Evolutionary conservation across 2,797 vertebrate genomes (phyloP).

Genomic region (Rhabdomys pumilio): DNA sequence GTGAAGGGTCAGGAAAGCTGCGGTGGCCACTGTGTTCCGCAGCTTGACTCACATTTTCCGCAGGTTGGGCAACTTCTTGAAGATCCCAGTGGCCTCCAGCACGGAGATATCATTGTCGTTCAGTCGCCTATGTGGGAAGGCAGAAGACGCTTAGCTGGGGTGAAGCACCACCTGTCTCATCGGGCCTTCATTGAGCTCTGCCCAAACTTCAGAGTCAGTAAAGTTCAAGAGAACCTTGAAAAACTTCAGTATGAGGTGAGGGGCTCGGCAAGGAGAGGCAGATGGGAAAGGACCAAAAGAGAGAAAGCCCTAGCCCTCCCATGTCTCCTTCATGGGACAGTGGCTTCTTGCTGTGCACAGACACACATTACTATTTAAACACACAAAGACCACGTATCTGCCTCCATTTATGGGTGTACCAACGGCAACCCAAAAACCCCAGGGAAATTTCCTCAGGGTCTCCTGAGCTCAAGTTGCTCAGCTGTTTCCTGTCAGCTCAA

Average conservation of each 20-base stretch:
- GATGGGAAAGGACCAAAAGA: background rate
- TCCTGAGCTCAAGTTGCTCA: background rate
- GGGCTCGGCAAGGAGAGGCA: accelerated
- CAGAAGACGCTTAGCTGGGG: background rate
- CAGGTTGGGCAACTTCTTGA: conserved; percentile 97
- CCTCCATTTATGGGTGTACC: background rate
- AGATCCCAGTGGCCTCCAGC: conserved; percentile 94
- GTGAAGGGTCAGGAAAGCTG: background rate
- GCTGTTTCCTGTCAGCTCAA: background rate
- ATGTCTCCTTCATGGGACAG: too few species aligned
- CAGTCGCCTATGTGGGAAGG: conserved; percentile 90
- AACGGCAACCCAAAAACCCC: background rate
- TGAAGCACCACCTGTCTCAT: accelerated
- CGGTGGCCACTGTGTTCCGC: background rate
- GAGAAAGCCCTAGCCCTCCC: background rate
- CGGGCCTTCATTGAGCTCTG: accelerated
- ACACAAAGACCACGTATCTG: background rate
- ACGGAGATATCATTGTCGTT: conserved; percentile 98
- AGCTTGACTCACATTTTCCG: conserved; percentile 95
- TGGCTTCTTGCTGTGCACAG: background rate
- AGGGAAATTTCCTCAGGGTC: background rate
- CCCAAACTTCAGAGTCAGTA: background rate
- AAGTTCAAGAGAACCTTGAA: background rate
- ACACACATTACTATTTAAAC: background rate
- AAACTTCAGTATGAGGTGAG: too few species aligned